Evolutionary conservation across 2,797 vertebrate genomes (phyloP), one percentile per base, ranked within the genome.

Genomic region (Pteropus rufus): DNA sequence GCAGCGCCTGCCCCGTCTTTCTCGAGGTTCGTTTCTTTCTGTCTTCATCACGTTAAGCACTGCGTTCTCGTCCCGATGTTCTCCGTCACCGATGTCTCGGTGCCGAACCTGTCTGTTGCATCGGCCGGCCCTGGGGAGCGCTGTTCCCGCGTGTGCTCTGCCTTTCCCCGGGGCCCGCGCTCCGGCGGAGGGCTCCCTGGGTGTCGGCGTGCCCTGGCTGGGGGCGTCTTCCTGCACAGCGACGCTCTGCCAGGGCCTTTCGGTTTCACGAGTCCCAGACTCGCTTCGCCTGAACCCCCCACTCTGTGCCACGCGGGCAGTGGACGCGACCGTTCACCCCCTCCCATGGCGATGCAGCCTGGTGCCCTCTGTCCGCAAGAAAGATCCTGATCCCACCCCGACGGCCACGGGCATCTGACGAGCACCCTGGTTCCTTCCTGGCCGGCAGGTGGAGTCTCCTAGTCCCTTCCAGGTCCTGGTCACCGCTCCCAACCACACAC

Each of bases 291-390:
- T 7, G 12, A 12, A 18, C 18, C 18, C 10, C 34, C 15, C 44
- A 46, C 10, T 6, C 21, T 2, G 8, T 9, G 60, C 52, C 41
- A 14, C 4, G 2, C 0, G 0, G 36, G 67, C 58, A 44, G 6
- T 15, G 0, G 0, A 1, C 3, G 1, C 65, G 3, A 15, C 36
- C 44, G 4, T 64, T 7, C 46, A 49, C 46, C 46, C 44, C 11
- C 9, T 49, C 62, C 60, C 12, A 10, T 0, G 24, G 49, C 4
- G 7, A 62, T 0, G 6, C 39, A 6, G n/a, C 54, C 65, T 5
- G 24, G 64, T 2, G 54, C 56, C 23, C 39, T 2, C 0, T 8
- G 5, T 46, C 67, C 23, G 49, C 56, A 1, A 3, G 10, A 44
- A 41, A 26, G 12, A 5, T 0, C 3, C 67, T 0, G 0, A 34